These are phyloP conservation scores for Megastigmus dorsalis DNA, from an alignment of 2,888 invertebrate species.

Conservation along the genomic window DNA sequence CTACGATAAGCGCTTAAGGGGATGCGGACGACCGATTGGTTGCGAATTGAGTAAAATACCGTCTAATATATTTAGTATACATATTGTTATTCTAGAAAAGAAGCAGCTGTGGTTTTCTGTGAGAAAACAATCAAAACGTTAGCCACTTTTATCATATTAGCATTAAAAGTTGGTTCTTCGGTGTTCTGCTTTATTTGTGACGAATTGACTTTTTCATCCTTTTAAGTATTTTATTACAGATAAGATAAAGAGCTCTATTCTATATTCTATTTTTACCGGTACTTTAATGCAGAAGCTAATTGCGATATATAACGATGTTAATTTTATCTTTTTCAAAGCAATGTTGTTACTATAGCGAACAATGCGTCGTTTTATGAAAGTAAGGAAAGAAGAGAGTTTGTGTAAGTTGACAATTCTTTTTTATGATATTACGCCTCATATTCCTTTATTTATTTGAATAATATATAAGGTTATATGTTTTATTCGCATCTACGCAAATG, in stretches of 20 bases:
- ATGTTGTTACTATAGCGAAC: constrained; percentile 19
- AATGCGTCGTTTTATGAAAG: not conserved
- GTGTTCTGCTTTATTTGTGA: not conserved
- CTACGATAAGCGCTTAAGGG: constrained; percentile 30
- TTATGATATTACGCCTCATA: not conserved
- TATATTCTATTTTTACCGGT: constrained; percentile 5
- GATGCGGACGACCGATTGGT: not conserved
- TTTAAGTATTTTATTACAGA: not conserved
- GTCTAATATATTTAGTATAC: not conserved
- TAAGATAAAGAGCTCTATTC: not conserved
- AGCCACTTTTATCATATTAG: not conserved
- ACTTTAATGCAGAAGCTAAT: not conserved
- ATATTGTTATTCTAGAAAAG: not conserved
- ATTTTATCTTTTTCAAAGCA: constrained; percentile 18
- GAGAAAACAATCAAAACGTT: too few species aligned
- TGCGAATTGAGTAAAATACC: constrained; percentile 3
- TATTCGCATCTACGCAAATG: constrained; percentile 9
- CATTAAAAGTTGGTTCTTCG: not conserved
- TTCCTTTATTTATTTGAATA: constrained; percentile 32
- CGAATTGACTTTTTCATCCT: not conserved
- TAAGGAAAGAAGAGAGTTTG: constrained; percentile 4
- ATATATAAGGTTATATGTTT: constrained; percentile 1
- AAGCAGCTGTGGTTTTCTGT: too few species aligned
- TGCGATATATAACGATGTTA: constrained; percentile 10
- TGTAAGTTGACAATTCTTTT: constrained; percentile 17